A percentile compares a stretch with the other conserved stretches of the same genome.
phyloP scores from a whole-genome alignment of 2,888 invertebrate species.

The Acanthoscelides obtectus region DNA sequence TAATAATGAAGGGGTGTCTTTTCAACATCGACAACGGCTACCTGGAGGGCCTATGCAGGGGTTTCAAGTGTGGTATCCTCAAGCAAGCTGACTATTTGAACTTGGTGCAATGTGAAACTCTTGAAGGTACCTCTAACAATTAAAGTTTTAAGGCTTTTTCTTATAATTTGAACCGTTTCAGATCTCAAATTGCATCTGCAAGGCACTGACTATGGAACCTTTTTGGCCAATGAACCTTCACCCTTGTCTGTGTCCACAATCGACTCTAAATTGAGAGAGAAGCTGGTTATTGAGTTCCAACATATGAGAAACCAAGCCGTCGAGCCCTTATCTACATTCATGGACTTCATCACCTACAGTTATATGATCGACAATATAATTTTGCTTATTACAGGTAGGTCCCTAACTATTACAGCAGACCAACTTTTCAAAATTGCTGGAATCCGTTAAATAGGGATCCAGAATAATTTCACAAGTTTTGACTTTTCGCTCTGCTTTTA shows the following conservation, averaged over 20 bases:
- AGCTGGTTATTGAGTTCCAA: slow-evolving; percentile 96
- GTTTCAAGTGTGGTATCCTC: slow-evolving; percentile 97
- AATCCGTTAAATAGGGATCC: too few species aligned
- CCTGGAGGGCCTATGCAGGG: slow-evolving; percentile 95
- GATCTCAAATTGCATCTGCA: slow-evolving; percentile 98
- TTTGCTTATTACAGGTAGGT: slow-evolving; percentile 72
- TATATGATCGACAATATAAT: slow-evolving; percentile 99
- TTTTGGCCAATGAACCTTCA: slow-evolving; percentile 98
- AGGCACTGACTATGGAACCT: slow-evolving; percentile 98
- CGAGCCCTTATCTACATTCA: slow-evolving; percentile 93
- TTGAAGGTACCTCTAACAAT: slow-evolving; percentile 74
- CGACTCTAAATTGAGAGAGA: slow-evolving; percentile 97
- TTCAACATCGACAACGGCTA: slow-evolving; percentile 99
- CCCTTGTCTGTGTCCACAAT: slow-evolving; percentile 96
- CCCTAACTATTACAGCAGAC: too few species aligned
- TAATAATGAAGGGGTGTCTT: slow-evolving; percentile 77
- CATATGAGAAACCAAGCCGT: slow-evolving; percentile 97
- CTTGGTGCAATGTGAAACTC: slow-evolving; percentile 97
- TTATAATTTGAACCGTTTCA: slow-evolving; percentile 42
- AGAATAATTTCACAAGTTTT: too few species aligned
- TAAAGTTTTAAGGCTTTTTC: background rate
- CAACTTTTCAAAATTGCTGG: too few species aligned
- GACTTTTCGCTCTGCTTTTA: too few species aligned
- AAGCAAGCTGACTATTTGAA: slow-evolving; percentile 97
- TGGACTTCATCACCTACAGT: slow-evolving; percentile 99